Evolutionary conservation across 1,140 invertebrate species (phyloP), one percentile per base, ranked within the genome.

Genomic region (Zaprionus ornatus): DNA sequence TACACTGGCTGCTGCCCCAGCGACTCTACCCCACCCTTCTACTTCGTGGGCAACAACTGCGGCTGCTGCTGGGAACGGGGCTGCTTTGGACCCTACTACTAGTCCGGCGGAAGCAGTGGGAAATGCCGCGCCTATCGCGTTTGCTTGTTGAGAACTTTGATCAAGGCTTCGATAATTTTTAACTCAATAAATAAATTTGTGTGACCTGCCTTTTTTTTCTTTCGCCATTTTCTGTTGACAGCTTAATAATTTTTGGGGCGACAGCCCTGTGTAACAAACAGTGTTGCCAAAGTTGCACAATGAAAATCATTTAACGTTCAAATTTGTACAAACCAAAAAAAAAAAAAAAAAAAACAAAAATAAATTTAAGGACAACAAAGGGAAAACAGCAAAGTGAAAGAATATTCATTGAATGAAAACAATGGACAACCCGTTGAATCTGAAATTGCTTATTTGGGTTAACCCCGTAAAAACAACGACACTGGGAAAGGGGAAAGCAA

Each of bases 141-240:
- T 17, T 29, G 37, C 32, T 40, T 62, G 17, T 56, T 21, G 19
- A 50, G 52, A 42, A 60, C 65, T 74, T 69, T 70, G 50, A 63
- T 73, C 52, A 40, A 83, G 64, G 57, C 65, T 69, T 87, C 71
- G 10, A 77, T 77, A 79, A 59, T 73, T 86, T 71, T 75, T 65
- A 79, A 59, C 37, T 74, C 83, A 86, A 79, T 82, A 87, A 87
- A 87, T 83, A 86, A 88, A 87, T 88, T 88, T 65, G 72, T 61
- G 54, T 72, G 73, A 77, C 73, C 72, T 57, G 56, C 42, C 67
- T 23, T 60, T 35, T 57, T 13, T 27, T 59, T 59, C 66, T 63
- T 50, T n/a, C 45, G 42, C 17, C 10, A 19, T 40, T 17, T 52
- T 45, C 29, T 21, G 17, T 50, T 79, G 76, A 82, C 83, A 87